A percentile compares a stretch with the other conserved stretches of the same genome.
Evolutionary conservation across 2,113 vertebrate genomes (phyloP).

Genomic region (Xiphias gladius): DNA sequence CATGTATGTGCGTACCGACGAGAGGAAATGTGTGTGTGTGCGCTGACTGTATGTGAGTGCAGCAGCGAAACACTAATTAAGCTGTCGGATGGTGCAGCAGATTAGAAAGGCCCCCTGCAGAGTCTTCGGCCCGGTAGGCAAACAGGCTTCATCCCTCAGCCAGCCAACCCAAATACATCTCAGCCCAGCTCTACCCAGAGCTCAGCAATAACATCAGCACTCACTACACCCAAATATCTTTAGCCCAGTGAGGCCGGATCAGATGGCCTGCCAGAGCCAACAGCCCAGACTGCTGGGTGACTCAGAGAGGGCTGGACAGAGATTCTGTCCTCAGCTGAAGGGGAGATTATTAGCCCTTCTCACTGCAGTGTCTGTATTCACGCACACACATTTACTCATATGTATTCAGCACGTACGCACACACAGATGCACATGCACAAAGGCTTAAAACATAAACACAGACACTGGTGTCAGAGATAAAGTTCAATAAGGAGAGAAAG

Average conservation of each 20-base stretch:
- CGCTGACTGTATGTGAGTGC: slow-evolving; percentile 53
- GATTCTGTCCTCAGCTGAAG: slow-evolving; percentile 35
- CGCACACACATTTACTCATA: neutral
- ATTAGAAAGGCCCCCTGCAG: slow-evolving; percentile 78
- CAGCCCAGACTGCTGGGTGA: slow-evolving; percentile 43
- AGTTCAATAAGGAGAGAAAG: slow-evolving; percentile 19
- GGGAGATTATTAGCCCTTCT: slow-evolving; percentile 48
- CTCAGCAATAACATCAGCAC: slow-evolving; percentile 59
- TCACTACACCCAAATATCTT: slow-evolving; percentile 64
- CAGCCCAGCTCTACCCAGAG: slow-evolving; percentile 50
- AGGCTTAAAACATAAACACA: slow-evolving; percentile 17
- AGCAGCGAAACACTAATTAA: slow-evolving; percentile 79
- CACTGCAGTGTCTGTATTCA: slow-evolving; percentile 22
- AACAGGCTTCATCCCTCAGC: slow-evolving; percentile 77
- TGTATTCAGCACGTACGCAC: slow-evolving; percentile 5
- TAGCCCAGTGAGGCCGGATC: slow-evolving; percentile 61
- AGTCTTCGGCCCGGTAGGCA: slow-evolving; percentile 77
- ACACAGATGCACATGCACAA: neutral
- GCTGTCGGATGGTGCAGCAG: slow-evolving; percentile 79
- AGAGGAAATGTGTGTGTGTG: slow-evolving; percentile 45
- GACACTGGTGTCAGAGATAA: slow-evolving; percentile 25
- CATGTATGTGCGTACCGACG: slow-evolving; percentile 51
- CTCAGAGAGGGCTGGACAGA: slow-evolving; percentile 40
- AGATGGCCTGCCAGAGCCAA: slow-evolving; percentile 58
- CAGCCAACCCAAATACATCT: slow-evolving; percentile 81